Conservation (phyloP, 2,797 vertebrate species). For the Oreochromis grahami region DNA sequence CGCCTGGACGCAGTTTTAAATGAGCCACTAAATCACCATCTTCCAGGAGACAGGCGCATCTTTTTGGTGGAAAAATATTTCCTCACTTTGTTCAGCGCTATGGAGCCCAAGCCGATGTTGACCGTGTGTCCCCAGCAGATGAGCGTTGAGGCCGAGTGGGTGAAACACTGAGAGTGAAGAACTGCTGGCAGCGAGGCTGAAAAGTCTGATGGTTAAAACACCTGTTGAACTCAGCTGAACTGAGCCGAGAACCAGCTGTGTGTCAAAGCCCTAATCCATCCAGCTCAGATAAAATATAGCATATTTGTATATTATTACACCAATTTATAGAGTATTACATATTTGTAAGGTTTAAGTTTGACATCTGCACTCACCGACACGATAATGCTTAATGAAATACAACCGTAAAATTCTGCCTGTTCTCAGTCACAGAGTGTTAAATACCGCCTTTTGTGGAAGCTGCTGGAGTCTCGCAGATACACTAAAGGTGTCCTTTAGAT, state of each 20-base stretch:
- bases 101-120: not conserved
- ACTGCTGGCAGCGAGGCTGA: not conserved
- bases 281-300: not conserved
- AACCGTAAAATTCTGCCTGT: not conserved
- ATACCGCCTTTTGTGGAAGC: not conserved
- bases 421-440: not conserved
- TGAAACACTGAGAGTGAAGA: not conserved
- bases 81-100: not conserved
- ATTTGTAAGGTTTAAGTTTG: not conserved
- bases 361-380: not conserved
- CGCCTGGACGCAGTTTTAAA: not conserved
- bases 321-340: not conserved
- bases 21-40: not conserved
- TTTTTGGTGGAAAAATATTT: not conserved
- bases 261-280: not conserved
- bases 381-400: not conserved
- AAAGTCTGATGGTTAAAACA: slow-evolving; percentile 54
- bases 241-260: slow-evolving; percentile 20
- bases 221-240: slow-evolving; percentile 34
- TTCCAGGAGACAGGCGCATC: not conserved
- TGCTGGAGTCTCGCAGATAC: not conserved
- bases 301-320: not conserved
- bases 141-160: not conserved
- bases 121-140: not conserved
- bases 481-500: not conserved